Conservation (phyloP, 1,140 invertebrate genomes). For the Venturia canescens region DNA sequence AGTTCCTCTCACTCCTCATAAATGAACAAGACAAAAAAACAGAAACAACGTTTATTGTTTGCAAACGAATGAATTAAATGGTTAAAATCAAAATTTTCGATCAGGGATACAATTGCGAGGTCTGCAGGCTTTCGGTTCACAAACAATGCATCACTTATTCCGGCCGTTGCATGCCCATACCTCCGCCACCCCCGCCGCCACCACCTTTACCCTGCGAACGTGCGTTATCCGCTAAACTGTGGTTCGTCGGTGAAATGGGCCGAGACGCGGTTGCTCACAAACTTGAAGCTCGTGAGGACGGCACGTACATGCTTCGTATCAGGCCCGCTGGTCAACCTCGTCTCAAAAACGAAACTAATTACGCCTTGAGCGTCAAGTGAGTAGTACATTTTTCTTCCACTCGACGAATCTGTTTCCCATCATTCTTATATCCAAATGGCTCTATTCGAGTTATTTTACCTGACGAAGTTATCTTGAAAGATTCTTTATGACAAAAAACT, state of each 20-base stretch:
- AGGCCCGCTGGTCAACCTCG: conserved; percentile 81
- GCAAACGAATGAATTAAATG: not conserved
- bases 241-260: conserved; percentile 93
- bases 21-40: conserved; percentile 14
- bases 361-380: conserved; percentile 94
- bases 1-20: not conserved
- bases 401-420: no score
- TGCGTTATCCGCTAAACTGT: conserved; percentile 79
- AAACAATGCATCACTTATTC: conserved; percentile 87
- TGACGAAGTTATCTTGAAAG: no score
- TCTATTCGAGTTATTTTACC: no score
- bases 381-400: conserved; percentile 73
- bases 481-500: no score
- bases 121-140: conserved; percentile 85
- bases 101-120: conserved; percentile 88
- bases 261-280: conserved; percentile 87
- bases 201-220: conserved; percentile 78
- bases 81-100: conserved; percentile 48
- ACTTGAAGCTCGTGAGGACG: conserved; percentile 87
- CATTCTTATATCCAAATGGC: no score
- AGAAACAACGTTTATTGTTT: not conserved
- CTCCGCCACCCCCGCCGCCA: conserved; percentile 77
- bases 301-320: conserved; percentile 92
- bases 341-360: conserved; percentile 82
- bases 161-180: conserved; percentile 82